Conservation (phyloP, 1,140 invertebrate species). For the Venustaconcha ellipsiformis region DNA sequence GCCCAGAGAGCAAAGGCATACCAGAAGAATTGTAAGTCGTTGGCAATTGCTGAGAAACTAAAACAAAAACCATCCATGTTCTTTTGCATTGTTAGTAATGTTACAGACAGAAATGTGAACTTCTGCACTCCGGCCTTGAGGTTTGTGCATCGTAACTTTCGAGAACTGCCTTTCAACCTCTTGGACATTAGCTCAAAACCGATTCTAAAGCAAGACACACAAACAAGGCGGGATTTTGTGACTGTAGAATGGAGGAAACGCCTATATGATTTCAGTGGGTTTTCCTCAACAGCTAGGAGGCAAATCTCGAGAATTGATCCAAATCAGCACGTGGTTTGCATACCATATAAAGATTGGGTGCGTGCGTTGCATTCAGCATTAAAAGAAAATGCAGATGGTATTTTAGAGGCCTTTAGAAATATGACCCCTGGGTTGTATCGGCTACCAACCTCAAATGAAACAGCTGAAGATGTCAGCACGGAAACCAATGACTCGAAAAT, state of each 20-base stretch:
- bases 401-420: not conserved
- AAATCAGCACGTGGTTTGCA: slow-evolving; percentile 7
- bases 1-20: slow-evolving; percentile 34
- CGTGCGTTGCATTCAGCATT: slow-evolving; percentile 8
- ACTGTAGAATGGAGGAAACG: slow-evolving; percentile 22
- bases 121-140: slow-evolving; percentile 33
- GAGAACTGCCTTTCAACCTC: slow-evolving; percentile 37
- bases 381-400: not conserved
- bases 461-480: slow-evolving; percentile 29
- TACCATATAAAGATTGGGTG: slow-evolving; percentile 20
- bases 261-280: slow-evolving; percentile 9
- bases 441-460: not conserved
- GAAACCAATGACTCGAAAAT: slow-evolving; percentile 13
- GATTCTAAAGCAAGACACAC: slow-evolving; percentile 16
- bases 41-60: slow-evolving; percentile 29
- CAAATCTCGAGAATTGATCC: slow-evolving; percentile 11
- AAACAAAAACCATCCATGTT: slow-evolving; percentile 26
- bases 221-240: slow-evolving; percentile 11
- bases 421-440: not conserved
- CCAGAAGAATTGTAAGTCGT: slow-evolving; percentile 23
- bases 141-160: slow-evolving; percentile 11
- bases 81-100: slow-evolving; percentile 27
- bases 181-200: slow-evolving; percentile 38
- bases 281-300: not conserved
- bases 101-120: slow-evolving; percentile 25